phyloP scores from a whole-genome alignment of 23 tunicate species.

The Corella eumyota region DNA sequence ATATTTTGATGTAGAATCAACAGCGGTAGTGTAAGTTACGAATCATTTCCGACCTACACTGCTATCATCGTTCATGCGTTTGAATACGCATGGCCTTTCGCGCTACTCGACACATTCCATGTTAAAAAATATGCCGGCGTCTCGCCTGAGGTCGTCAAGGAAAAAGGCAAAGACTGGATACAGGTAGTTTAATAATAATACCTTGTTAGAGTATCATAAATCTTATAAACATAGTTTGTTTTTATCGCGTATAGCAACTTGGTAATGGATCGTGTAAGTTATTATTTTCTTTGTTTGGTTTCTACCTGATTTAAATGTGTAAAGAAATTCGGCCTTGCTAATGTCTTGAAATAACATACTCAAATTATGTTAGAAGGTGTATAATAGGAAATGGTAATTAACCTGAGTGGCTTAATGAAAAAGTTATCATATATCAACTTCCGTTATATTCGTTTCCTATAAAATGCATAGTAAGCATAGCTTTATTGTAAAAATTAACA shows the following conservation, averaged over 20 bases:
- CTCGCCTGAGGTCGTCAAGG: constrained; percentile 20
- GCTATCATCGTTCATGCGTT: constrained; percentile 16
- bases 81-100: constrained; percentile 54
- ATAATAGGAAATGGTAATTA: no score
- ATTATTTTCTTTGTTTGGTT: neutral
- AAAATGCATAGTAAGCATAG: no score
- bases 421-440: no score
- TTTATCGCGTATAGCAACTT: neutral
- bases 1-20: constrained; percentile 16
- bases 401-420: no score
- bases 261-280: neutral
- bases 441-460: no score
- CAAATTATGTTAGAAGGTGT: no score
- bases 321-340: no score
- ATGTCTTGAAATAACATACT: no score
- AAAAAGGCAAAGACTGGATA: constrained; percentile 54
- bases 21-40: constrained; percentile 10
- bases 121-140: constrained; percentile 74
- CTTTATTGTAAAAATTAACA: no score
- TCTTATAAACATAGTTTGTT: neutral
- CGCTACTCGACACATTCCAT: constrained; percentile 72
- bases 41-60: neutral
- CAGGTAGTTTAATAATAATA: no score
- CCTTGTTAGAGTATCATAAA: no score
- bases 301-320: no score